phyloP scores from a whole-genome alignment of 2,888 invertebrate genomes.

The Leistus spinibarbis region DNA sequence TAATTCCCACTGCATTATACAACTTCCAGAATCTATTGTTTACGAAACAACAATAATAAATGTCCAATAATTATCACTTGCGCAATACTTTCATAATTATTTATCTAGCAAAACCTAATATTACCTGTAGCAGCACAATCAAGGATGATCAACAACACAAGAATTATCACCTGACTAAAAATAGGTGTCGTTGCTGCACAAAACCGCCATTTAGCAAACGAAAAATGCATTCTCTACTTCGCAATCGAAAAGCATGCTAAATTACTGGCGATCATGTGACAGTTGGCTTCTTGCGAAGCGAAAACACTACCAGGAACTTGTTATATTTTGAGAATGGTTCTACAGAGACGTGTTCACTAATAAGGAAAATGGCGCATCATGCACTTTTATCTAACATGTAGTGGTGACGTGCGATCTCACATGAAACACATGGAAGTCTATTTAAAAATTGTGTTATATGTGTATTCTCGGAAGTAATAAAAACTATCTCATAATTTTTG shows the following conservation, averaged over 20 bases:
- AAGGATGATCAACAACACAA: neutral
- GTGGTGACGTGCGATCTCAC: neutral
- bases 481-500: no score
- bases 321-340: slow-evolving; percentile 9
- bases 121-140: neutral
- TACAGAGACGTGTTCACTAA: neutral
- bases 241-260: neutral
- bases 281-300: slow-evolving; percentile 10
- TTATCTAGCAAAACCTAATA: neutral
- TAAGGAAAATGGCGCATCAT: slow-evolving; percentile 9
- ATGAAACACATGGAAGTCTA: no score
- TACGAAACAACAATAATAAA: neutral
- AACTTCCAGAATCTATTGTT: neutral
- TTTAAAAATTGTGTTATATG: no score
- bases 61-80: neutral
- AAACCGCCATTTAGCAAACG: neutral
- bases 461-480: no score
- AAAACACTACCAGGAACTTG: slow-evolving; percentile 31
- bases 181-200: neutral
- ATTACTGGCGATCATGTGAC: slow-evolving; percentile 21
- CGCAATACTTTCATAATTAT: neutral
- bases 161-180: neutral
- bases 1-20: neutral
- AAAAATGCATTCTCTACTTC: neutral
- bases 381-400: slow-evolving; percentile 2